Base-by-base conservation (phyloP, 2,888 invertebrate species). In the Ceriagrion tenellum region DNA sequence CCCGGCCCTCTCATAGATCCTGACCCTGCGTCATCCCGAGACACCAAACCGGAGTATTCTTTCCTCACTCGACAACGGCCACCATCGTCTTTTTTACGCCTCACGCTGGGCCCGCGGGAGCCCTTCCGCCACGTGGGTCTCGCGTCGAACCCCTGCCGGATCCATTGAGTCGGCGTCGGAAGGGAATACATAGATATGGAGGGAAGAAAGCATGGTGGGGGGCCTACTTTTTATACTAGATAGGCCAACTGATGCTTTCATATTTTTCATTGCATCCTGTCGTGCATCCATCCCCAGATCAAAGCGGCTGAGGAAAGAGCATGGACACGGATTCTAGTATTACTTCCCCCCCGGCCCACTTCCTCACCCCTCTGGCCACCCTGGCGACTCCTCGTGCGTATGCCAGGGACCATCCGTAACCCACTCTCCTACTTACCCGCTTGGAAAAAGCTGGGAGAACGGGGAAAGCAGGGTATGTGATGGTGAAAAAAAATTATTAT, bases 241-340 rank as follows among this genome's bases (percentile, higher is more conserved):
- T 81, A 35, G 35, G 35, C 30, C 81, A 81, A 35, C 13, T 30
- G 81, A 81, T 81, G 12, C 12, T 69, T 69, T 35, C 81, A 12
- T n/a, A 3, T n/a, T 81, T 81, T 81, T 35, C 35, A 35, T 81
- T 69, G n/a, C n/a, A 69, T 69, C 20, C 12, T n/a, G n/a, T 23
- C 16, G 23, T 69, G 69, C 23, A 26, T 1, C 26, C 91, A 26
- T 59, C 59, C 13, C 59, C 18, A 55, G 93, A 93, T 93, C 93
- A 93, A 93, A 93, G 93, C 91, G 93, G 74, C 93, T 40, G 26
- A 63, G 69, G 91, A 74, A 91, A 69, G 74, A 93, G 74, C 63
- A 93, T 93, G 93, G 93, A 69, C 69, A 69, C 93, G 93, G 93
- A 55, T n/a, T 69, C 74, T 69, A 74, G 69, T 63, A 47, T 69